These are phyloP conservation scores for Limenitis camilla DNA, from an alignment of 2,888 invertebrate species.

Conservation along the genomic window DNA sequence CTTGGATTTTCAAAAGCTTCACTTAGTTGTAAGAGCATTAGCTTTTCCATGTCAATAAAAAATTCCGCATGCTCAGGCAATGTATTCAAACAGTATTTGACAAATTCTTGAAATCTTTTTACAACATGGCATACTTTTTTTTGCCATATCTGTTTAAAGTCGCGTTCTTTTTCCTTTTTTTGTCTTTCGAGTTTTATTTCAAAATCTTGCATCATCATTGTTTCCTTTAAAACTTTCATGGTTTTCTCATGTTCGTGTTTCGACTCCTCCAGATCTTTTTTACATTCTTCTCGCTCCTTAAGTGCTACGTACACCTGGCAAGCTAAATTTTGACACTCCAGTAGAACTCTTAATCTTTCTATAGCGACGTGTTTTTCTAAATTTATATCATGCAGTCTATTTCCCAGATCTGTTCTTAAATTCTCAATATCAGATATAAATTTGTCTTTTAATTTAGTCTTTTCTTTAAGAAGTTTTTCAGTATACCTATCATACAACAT, in stretches of 20 bases:
- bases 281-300: constrained; percentile 53
- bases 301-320: constrained; percentile 63
- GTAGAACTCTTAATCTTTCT: constrained; percentile 46
- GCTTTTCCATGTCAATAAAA: constrained; percentile 59
- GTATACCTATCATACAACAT: constrained; percentile 45
- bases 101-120: constrained; percentile 57
- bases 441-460: constrained; percentile 36
- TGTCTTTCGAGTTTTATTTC: constrained; percentile 42
- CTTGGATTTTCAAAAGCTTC: constrained; percentile 44
- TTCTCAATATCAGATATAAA: constrained; percentile 43
- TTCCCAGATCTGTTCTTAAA: constrained; percentile 28
- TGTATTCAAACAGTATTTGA: constrained; percentile 48
- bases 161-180: constrained; percentile 39
- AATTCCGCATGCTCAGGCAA: constrained; percentile 61
- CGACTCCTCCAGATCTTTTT: constrained; percentile 38
- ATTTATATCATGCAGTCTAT: constrained; percentile 50
- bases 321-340: constrained; percentile 58
- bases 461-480: constrained; percentile 39
- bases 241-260: constrained; percentile 45
- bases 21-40: constrained; percentile 57
- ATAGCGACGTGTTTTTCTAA: constrained; percentile 54
- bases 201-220: constrained; percentile 41
- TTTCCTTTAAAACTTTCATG: constrained; percentile 37
- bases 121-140: constrained; percentile 58
- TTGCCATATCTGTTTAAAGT: constrained; percentile 47